These are phyloP conservation scores for Pelobates cultripes DNA, from an alignment of 2,797 vertebrate genomes.

Conservation along the genomic window DNA sequence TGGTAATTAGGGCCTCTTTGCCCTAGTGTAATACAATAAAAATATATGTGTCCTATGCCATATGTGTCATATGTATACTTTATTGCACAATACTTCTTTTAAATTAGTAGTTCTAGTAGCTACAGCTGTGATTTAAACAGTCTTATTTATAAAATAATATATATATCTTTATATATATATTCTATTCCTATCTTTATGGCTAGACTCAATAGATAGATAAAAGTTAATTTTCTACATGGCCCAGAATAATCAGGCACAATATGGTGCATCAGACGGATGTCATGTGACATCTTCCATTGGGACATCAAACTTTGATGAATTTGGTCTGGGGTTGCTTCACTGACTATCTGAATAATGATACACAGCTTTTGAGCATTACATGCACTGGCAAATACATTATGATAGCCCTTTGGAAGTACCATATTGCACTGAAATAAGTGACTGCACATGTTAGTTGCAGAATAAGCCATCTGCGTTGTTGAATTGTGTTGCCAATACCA, in stretches of 20 bases:
- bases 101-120: too few relatives aligned
- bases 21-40: too few relatives aligned
- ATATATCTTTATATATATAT: too few relatives aligned
- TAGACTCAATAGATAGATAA: too few relatives aligned
- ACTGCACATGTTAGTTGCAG: not conserved
- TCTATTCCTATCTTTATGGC: too few relatives aligned
- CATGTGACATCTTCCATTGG: not conserved
- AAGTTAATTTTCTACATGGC: not conserved
- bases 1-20: conserved; percentile 6
- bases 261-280: not conserved
- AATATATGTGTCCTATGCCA: too few relatives aligned
- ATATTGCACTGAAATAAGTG: not conserved
- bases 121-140: too few relatives aligned
- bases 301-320: not conserved
- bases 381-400: conserved; percentile 1
- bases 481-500: conserved; percentile 7
- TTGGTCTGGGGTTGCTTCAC: not conserved
- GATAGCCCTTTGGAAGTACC: not conserved
- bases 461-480: conserved; percentile 25
- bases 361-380: not conserved
- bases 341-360: conserved; percentile 9
- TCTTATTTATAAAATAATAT: too few relatives aligned
- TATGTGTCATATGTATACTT: too few relatives aligned
- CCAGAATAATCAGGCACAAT: not conserved
- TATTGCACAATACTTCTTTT: too few relatives aligned